Evolutionary conservation across 2,888 invertebrate species (phyloP).

Genomic region (Rotaria sp.): DNA sequence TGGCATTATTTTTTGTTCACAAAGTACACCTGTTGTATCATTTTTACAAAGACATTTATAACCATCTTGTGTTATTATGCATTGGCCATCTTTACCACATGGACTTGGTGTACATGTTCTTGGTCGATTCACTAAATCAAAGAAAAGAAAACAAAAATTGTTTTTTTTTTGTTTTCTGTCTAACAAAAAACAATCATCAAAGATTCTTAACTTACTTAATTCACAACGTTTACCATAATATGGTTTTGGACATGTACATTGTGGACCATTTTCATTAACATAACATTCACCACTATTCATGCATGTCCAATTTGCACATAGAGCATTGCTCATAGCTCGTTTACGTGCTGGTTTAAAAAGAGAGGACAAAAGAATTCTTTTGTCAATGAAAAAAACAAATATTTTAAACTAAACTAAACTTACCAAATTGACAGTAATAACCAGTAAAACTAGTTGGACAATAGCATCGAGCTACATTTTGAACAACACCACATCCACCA

Average conservation of each 20-base stretch:
- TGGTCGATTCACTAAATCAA: background rate
- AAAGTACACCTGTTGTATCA: conserved; percentile 33
- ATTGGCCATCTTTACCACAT: conserved; percentile 42
- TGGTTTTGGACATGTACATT: conserved; percentile 24
- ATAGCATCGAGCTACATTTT: background rate
- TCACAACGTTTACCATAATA: background rate
- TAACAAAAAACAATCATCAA: no score
- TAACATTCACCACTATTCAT: conserved; percentile 29
- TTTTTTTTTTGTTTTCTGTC: no score
- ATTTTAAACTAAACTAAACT: background rate
- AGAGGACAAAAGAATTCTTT: no score
- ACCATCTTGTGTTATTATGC: conserved; percentile 29
- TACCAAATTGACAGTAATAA: conserved; percentile 28
- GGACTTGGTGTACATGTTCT: conserved; percentile 40
- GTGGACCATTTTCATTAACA: background rate
- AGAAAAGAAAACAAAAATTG: background rate
- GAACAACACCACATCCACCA: conserved; percentile 5
- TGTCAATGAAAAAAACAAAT: background rate
- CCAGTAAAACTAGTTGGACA: background rate
- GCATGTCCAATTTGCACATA: background rate
- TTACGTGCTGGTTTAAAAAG: background rate
- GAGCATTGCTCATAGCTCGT: background rate
- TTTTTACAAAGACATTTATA: conserved; percentile 25
- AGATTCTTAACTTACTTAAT: background rate
- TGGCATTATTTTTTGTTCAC: conserved; percentile 30